Evolutionary conservation across 2,113 vertebrate species (phyloP).

Genomic region (Himantopus leucocephalus): DNA sequence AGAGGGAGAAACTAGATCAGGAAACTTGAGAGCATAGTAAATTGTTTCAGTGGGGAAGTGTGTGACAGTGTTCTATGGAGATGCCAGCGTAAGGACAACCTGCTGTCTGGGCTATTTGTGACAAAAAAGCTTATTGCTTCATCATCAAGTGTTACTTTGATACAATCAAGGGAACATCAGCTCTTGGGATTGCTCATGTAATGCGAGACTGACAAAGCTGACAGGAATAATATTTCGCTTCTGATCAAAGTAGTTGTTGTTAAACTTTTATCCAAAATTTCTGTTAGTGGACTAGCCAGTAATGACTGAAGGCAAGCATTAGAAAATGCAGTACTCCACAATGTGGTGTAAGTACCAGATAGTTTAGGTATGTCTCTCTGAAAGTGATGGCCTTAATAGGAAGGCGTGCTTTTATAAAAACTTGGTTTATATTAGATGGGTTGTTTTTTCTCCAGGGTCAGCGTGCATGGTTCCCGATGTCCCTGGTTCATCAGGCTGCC

Average conservation of each 20-base stretch:
- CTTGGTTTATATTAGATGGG: background rate
- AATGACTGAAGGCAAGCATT: background rate
- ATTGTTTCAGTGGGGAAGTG: background rate
- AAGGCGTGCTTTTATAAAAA: background rate
- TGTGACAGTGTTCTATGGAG: background rate
- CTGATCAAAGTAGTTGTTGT: background rate
- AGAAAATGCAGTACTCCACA: background rate
- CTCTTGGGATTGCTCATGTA: background rate
- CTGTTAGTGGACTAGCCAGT: background rate
- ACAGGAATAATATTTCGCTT: background rate
- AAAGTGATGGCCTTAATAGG: background rate
- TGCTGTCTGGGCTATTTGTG: background rate
- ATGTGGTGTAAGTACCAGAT: background rate
- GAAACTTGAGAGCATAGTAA: background rate
- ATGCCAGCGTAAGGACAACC: background rate
- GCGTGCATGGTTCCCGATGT: rapidly evolving
- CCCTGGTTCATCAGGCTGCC: background rate
- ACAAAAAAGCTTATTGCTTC: background rate
- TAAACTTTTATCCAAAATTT: background rate
- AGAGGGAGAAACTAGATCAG: background rate
- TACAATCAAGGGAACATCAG: background rate
- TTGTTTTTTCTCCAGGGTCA: background rate
- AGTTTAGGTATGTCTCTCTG: background rate
- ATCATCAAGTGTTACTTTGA: background rate
- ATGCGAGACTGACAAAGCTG: background rate